Evolutionary conservation across 2,113 vertebrate genomes (phyloP), one percentile per base, ranked within the genome.

Genomic region (Eudyptes chrysolophus): DNA sequence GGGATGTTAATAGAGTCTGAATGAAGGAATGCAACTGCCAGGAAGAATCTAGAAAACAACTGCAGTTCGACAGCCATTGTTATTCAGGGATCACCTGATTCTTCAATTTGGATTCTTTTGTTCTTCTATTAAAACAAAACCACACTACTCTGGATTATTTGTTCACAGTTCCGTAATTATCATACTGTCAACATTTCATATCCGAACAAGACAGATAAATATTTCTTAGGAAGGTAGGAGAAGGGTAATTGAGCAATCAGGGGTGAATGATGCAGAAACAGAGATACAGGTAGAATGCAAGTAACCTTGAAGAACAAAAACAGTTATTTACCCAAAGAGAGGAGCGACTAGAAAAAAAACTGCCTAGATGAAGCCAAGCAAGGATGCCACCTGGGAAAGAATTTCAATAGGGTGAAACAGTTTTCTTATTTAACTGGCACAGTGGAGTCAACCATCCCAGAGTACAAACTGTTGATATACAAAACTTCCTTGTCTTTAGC

Each of bases 231-330:
- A 95, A 97, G 64, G 85, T 1, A 58, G 90, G 74, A 89, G 87
- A 90, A 94, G 76, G 79, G 92, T 76, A 97, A 96, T 79, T 87
- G 97, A 89, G 91, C 95, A 93, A 95, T 84, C 93, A 90, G 62
- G 88, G 89, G 82, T 95, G 97, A 94, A 68, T 42, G 77, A 94
- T 90, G 96, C n/a, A 25, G 86, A 61, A 90, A 88, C 29, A 51
- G 62, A 78, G 80, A 93, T 48, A 77, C 29, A 36, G 88, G 88
- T 60, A 85, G 94, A 91, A 96, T 69, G 61, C 40, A 93, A 79
- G 94, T 34, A 90, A 91, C 92, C 76, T 26, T 91, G 92, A 65
- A 80, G 87, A 90, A 49, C 83, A 86, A 36, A 69, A 3, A 3
- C 66, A 76, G 69, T 13, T 72, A 36, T 77, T 70, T 75, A 77